Conservation (phyloP, 1,140 invertebrate species). For the Drosophila lowei region DNA sequence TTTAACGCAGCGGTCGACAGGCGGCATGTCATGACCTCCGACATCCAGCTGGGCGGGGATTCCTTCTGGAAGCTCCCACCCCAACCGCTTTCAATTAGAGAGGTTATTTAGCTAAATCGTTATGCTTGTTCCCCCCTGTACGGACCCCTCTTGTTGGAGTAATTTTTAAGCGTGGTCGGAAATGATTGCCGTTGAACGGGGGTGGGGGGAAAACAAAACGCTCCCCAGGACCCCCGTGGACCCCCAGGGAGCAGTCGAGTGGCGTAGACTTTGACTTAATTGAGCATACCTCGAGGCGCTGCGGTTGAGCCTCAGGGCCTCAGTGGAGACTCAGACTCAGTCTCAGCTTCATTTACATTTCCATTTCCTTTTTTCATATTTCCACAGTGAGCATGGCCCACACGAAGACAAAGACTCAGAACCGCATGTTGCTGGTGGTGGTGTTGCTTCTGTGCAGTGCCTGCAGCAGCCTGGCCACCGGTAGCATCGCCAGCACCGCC, state of each 20-base stretch:
- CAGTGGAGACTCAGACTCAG: conserved; percentile 13
- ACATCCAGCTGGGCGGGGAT: conserved; percentile 1
- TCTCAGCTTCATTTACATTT: conserved; percentile 35
- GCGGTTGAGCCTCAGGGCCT: conserved; percentile 18
- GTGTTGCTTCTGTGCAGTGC: conserved; percentile 48
- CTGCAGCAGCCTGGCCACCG: conserved; percentile 29
- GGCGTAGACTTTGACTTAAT: conserved; percentile 58
- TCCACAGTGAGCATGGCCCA: conserved; percentile 44
- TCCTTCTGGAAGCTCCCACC: conserved; percentile 11
- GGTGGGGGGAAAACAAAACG: conserved; percentile 17
- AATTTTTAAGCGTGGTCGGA: conserved; percentile 65
- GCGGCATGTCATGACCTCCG: conserved; percentile 62
- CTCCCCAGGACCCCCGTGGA: neutral
- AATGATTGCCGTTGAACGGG: conserved; percentile 57
- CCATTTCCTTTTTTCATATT: conserved; percentile 2
- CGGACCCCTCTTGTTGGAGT: conserved; percentile 21
- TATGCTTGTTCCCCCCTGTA: conserved; percentile 60
- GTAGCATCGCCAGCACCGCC: conserved; percentile 10
- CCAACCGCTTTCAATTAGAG: conserved; percentile 74
- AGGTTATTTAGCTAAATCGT: conserved; percentile 80
- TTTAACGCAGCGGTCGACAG: conserved; percentile 74
- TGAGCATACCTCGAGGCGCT: conserved; percentile 44
- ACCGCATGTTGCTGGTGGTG: conserved; percentile 24
- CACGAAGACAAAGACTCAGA: conserved; percentile 27
- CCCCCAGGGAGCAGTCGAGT: conserved; percentile 50